These are phyloP conservation scores for Chelon auratus DNA, from an alignment of 2,797 vertebrate species.

Conservation along the genomic window DNA sequence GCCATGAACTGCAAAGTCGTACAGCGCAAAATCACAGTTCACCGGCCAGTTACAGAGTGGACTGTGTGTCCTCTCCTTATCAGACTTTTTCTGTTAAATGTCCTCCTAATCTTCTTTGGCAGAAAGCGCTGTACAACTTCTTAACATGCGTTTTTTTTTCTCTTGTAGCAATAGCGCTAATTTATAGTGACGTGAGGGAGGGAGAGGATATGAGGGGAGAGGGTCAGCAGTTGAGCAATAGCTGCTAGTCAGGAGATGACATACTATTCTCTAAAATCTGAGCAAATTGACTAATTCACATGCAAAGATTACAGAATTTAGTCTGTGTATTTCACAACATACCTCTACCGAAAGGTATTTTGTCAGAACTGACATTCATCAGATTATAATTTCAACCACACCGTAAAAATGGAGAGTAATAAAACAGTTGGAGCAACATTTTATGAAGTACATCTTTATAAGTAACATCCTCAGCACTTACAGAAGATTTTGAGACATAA, in stretches of 20 bases:
- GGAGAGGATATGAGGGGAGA: conserved; percentile 11
- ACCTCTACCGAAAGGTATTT: conserved; percentile 5
- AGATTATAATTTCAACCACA: background rate
- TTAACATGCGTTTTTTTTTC: conserved; percentile 13
- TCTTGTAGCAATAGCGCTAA: conserved; percentile 11
- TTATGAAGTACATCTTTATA: background rate
- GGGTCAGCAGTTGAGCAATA: conserved; percentile 37
- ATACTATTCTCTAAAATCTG: conserved; percentile 13
- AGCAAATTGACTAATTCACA: conserved; percentile 18
- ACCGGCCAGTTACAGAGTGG: conserved; percentile 41
- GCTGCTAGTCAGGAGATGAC: conserved; percentile 27
- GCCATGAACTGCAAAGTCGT: conserved; percentile 58
- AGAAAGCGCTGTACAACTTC: conserved; percentile 21
- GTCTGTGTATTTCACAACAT: conserved; percentile 28
- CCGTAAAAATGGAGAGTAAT: background rate
- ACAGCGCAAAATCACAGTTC: conserved; percentile 50
- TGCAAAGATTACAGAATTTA: background rate
- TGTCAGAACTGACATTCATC: background rate
- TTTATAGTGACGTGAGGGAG: conserved; percentile 28
- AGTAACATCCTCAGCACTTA: background rate
- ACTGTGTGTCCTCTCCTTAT: conserved; percentile 48
- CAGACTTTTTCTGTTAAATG: conserved; percentile 26
- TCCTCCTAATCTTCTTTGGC: conserved; percentile 6
- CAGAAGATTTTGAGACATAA: background rate
- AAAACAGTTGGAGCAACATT: background rate